Evolutionary conservation across 2,888 invertebrate genomes (phyloP).

Genomic region (Tenthredo livida): DNA sequence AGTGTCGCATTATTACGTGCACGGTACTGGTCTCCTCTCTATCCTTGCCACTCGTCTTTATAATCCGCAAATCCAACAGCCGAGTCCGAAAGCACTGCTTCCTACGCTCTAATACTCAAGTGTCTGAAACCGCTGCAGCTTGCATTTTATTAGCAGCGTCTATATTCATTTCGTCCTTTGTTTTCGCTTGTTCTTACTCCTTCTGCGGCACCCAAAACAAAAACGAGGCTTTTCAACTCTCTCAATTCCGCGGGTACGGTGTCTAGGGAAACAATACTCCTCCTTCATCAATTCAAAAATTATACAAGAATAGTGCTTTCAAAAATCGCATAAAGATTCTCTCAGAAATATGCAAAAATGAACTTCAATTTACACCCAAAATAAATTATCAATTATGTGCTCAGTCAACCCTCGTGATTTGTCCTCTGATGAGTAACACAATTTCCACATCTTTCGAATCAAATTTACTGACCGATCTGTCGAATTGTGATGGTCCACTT

Average conservation of each 20-base stretch:
- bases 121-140: conserved; percentile 37
- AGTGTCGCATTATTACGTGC: conserved; percentile 38
- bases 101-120: conserved; percentile 18
- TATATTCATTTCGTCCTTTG: conserved; percentile 70
- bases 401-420: not conserved
- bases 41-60: conserved; percentile 65
- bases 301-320: not conserved
- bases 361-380: not conserved
- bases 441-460: conserved; percentile 5
- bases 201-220: not conserved
- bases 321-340: not conserved
- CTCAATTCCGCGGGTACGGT: not conserved
- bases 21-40: conserved; percentile 15
- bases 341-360: not conserved
- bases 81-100: conserved; percentile 22
- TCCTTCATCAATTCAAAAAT: not conserved
- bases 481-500: not conserved
- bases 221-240: not conserved
- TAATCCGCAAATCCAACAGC: conserved; percentile 75
- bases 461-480: not conserved
- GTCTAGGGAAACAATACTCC: not conserved
- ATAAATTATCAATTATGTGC: not conserved
- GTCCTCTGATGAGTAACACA: not conserved
- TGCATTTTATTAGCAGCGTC: conserved; percentile 57
- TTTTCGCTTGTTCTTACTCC: conserved; percentile 57